Percentiles rank a stretch among this genome's conserved stretches.
Evolutionary conservation across 1,140 invertebrate species (phyloP).

Genomic region (Eueides isabella): DNA sequence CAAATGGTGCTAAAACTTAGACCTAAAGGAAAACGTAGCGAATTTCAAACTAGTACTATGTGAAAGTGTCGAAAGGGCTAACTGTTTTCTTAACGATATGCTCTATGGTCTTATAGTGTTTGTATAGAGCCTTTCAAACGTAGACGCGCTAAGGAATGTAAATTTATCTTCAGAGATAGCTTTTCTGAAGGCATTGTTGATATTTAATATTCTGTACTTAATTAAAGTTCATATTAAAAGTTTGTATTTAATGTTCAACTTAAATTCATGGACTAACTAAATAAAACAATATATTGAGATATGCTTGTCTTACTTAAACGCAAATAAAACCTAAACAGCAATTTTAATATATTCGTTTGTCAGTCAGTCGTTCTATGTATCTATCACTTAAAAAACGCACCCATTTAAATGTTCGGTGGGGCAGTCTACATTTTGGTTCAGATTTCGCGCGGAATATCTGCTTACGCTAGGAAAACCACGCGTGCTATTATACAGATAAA

Average conservation of each 20-base stretch:
- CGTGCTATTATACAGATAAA: no score
- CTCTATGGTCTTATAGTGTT: neutral
- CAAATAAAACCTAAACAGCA: no score
- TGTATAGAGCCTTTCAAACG: neutral
- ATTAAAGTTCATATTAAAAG: neutral
- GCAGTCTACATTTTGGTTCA: no score
- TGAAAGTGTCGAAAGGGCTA: conserved; percentile 25
- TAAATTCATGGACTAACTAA: neutral
- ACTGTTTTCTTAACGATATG: conserved; percentile 10
- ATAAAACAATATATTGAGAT: no score
- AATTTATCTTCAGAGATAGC: neutral
- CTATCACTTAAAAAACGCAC: no score
- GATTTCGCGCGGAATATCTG: no score
- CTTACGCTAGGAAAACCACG: no score
- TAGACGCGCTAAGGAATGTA: neutral
- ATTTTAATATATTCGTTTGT: no score
- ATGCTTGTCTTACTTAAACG: no score
- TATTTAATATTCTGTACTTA: neutral
- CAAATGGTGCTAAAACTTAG: neutral
- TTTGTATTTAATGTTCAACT: neutral
- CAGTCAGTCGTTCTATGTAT: no score
- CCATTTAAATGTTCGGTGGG: no score
- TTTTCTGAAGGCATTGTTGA: neutral
- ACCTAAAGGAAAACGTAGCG: conserved; percentile 27
- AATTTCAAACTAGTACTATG: conserved; percentile 25